Evolutionary conservation across 2,797 vertebrate genomes (phyloP).

Genomic region (Eremophila alpestris): DNA sequence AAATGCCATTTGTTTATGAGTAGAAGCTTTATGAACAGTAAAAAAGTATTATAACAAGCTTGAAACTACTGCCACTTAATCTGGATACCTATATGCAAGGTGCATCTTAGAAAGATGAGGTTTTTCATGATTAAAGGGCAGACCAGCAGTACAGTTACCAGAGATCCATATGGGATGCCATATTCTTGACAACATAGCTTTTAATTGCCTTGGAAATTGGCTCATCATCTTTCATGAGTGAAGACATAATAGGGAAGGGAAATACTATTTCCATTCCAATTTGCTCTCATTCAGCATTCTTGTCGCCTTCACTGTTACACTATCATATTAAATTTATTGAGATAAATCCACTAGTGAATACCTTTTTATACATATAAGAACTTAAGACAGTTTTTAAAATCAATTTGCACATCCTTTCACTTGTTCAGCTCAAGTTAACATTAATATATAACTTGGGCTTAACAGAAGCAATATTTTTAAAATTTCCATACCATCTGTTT

Average conservation of each 20-base stretch:
- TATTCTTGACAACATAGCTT: slow-evolving; percentile 39
- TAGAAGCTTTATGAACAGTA: background rate
- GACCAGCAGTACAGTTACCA: background rate
- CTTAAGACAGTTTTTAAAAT: background rate
- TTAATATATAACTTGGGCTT: background rate
- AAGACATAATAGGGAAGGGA: slow-evolving; percentile 2
- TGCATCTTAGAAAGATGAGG: background rate
- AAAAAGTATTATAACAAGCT: background rate
- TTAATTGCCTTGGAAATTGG: slow-evolving; percentile 16
- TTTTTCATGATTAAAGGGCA: background rate
- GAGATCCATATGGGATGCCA: slow-evolving; percentile 42
- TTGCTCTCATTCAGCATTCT: background rate
- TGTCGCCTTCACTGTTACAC: background rate
- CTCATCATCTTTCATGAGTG: background rate
- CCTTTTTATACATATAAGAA: background rate
- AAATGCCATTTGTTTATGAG: background rate
- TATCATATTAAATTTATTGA: background rate
- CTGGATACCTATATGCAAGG: background rate
- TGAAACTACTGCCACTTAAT: background rate
- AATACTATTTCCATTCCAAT: slow-evolving; percentile 1
- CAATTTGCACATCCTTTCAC: background rate
- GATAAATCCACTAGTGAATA: background rate
- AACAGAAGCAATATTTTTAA: background rate
- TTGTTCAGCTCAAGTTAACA: background rate
- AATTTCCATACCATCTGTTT: background rate